Evolutionary conservation across 23 tunicate species (phyloP).

Genomic region (Corella eumyota): DNA sequence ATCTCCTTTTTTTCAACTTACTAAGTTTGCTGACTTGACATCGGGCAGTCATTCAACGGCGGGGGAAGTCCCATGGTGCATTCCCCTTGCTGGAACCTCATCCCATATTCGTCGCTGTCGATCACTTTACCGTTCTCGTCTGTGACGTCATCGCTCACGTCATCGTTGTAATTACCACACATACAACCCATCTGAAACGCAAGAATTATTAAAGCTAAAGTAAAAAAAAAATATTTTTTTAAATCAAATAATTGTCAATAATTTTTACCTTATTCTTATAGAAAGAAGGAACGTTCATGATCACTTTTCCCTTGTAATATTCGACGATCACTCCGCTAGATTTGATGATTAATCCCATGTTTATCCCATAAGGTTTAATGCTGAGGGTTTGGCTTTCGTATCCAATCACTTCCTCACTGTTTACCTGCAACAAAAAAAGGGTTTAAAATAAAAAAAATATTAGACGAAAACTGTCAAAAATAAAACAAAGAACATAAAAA

Average conservation of each 20-base stretch:
- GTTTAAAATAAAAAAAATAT: background rate
- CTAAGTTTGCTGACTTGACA: too few species aligned
- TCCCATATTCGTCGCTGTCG: constrained; percentile 6
- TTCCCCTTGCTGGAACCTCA: constrained; percentile 4
- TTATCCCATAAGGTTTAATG: constrained; percentile 3
- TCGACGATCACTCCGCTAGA: constrained; percentile 11
- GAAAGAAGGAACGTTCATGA: constrained; percentile 17
- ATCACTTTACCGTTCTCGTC: constrained; percentile 3
- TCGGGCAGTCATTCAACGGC: constrained; percentile 20
- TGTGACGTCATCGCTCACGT: constrained; percentile 12
- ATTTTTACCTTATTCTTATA: constrained; percentile 21
- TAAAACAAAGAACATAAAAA: too few species aligned
- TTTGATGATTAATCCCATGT: constrained; percentile 2
- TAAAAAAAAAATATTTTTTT: background rate
- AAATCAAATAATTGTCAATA: background rate
- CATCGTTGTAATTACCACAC: constrained; percentile 37
- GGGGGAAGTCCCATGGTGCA: constrained; percentile 5
- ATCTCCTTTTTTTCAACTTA: too few species aligned
- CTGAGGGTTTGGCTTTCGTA: background rate
- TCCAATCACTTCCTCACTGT: constrained; percentile 10
- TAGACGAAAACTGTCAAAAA: too few species aligned
- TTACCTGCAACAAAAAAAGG: constrained; percentile 5
- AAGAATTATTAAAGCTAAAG: background rate
- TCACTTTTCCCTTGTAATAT: constrained; percentile 13
- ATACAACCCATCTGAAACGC: constrained; percentile 29